These are phyloP conservation scores for Melanerpes formicivorus DNA, from an alignment of 2,113 vertebrate genomes.

Conservation along the genomic window DNA sequence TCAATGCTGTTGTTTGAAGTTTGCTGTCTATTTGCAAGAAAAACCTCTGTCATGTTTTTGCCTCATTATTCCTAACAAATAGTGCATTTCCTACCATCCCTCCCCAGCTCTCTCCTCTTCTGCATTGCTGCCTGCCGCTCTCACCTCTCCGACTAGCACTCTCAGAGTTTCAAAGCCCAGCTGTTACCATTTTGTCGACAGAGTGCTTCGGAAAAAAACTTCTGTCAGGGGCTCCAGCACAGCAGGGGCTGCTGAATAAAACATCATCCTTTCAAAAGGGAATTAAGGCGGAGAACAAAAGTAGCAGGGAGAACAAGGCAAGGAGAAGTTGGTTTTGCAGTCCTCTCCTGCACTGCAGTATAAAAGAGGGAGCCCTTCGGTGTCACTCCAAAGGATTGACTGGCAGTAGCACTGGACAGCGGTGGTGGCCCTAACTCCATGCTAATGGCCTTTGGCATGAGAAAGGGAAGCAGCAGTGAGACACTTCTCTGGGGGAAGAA, in stretches of 20 bases:
- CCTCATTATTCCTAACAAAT: constrained; percentile 84
- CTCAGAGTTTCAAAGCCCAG: constrained; percentile 81
- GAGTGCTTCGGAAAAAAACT: constrained; percentile 79
- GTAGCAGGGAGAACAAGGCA: constrained; percentile 51
- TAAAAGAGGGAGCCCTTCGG: background rate
- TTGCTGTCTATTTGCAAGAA: constrained; percentile 82
- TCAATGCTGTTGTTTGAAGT: constrained; percentile 81
- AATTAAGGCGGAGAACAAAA: constrained; percentile 75
- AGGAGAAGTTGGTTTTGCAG: background rate
- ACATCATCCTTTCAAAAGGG: constrained; percentile 80
- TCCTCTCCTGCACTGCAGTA: background rate
- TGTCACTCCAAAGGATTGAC: background rate
- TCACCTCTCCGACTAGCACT: constrained; percentile 61
- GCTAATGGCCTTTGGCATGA: background rate
- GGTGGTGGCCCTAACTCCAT: background rate
- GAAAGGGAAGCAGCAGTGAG: background rate
- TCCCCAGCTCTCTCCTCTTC: background rate
- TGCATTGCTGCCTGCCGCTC: constrained; percentile 42
- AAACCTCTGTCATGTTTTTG: constrained; percentile 81
- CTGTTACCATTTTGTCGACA: constrained; percentile 79
- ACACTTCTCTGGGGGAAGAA: background rate
- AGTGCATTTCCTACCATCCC: constrained; percentile 57
- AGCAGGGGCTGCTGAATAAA: constrained; percentile 81
- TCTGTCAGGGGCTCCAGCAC: constrained; percentile 71
- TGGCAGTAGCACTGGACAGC: background rate